These are phyloP conservation scores for Scaptomyza graminum DNA, from an alignment of 1,140 invertebrate genomes.

Conservation along the genomic window DNA sequence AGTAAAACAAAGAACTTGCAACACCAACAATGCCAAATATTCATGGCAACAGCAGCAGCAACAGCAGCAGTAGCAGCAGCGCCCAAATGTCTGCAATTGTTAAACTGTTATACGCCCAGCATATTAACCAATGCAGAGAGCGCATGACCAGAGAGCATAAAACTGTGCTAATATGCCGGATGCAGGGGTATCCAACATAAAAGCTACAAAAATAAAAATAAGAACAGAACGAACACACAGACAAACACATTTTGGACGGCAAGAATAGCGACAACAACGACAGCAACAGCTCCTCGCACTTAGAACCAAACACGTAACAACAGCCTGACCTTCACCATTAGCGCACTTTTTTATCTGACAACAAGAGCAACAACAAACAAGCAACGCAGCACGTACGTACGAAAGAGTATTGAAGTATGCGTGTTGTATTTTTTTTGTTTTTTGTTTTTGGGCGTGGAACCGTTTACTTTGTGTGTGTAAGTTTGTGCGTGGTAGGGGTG, in stretches of 20 bases:
- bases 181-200: conserved; percentile 44
- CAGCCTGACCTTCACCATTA: conserved; percentile 77
- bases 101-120: conserved; percentile 67
- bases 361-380: conserved; percentile 25
- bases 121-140: conserved; percentile 26
- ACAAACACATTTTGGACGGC: background rate
- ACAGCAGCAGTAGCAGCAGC: conserved; percentile 35
- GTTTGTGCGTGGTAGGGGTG: conserved; percentile 1
- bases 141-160: conserved; percentile 52
- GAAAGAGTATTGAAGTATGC: conserved; percentile 32
- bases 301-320: conserved; percentile 76
- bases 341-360: conserved; percentile 50
- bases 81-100: conserved; percentile 73
- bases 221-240: background rate
- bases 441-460: conserved; percentile 24
- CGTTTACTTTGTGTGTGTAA: conserved; percentile 16
- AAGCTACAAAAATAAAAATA: conserved; percentile 1
- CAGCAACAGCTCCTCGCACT: conserved; percentile 49
- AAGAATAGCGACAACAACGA: conserved; percentile 35
- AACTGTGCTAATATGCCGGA: conserved; percentile 46
- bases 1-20: conserved; percentile 54
- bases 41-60: conserved; percentile 31
- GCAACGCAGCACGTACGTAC: conserved; percentile 25
- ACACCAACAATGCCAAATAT: conserved; percentile 15
- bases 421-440: conserved; percentile 29